Conservation (phyloP, 1,140 invertebrate genomes). For the Diorhabda carinulata region DNA sequence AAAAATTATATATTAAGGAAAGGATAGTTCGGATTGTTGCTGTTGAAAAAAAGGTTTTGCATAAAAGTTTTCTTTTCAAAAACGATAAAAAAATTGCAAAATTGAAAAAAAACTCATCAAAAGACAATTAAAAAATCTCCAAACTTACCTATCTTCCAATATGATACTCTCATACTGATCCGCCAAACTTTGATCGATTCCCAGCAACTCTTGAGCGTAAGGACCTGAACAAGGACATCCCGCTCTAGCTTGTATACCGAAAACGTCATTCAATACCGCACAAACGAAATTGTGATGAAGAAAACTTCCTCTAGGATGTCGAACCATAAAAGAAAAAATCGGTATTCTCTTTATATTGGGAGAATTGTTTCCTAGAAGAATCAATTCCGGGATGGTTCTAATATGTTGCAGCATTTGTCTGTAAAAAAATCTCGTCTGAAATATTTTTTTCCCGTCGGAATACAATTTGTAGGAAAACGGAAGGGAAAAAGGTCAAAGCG, state of each 20-base stretch:
- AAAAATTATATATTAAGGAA: too few species aligned
- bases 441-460: too few species aligned
- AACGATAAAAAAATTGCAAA: neutral
- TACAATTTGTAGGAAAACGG: too few species aligned
- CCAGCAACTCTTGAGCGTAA: slow-evolving; percentile 82
- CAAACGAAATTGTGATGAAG: slow-evolving; percentile 89
- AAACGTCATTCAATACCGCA: slow-evolving; percentile 85
- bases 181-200: slow-evolving; percentile 73
- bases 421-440: slow-evolving; percentile 35
- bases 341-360: slow-evolving; percentile 65
- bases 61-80: too few species aligned
- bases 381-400: slow-evolving; percentile 71
- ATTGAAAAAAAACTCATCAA: neutral
- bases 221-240: slow-evolving; percentile 78
- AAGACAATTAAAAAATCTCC: slow-evolving; percentile 15
- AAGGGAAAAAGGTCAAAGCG: too few species aligned
- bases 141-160: slow-evolving; percentile 65
- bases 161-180: slow-evolving; percentile 73
- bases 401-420: slow-evolving; percentile 72
- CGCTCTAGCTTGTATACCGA: slow-evolving; percentile 84
- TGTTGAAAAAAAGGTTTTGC: too few species aligned
- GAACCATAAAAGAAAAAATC: slow-evolving; percentile 83
- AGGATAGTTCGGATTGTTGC: too few species aligned
- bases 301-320: slow-evolving; percentile 73
- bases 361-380: slow-evolving; percentile 70